Conservation (phyloP, 2,888 invertebrate genomes). For the Melikaiella ostensackeni region DNA sequence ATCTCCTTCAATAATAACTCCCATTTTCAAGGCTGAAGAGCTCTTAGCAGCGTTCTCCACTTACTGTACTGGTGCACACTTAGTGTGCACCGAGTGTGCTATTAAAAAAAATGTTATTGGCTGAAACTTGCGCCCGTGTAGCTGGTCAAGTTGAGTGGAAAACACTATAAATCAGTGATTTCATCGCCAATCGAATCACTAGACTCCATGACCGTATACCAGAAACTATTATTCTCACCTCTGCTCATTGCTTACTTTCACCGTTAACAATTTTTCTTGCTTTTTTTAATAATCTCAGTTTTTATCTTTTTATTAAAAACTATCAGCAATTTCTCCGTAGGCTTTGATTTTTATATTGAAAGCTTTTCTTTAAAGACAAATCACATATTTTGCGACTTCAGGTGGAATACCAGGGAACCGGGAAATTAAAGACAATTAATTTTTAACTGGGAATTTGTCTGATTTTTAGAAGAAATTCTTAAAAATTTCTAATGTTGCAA, state of each 20-base stretch:
- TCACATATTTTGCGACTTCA: no score
- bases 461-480: no score
- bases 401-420: no score
- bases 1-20: slow-evolving; percentile 16
- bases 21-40: slow-evolving; percentile 28
- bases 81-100: slow-evolving; percentile 19
- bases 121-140: slow-evolving; percentile 19
- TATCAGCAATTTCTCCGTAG: no score
- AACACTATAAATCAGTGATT: slow-evolving; percentile 37
- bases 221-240: slow-evolving; percentile 25
- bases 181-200: slow-evolving; percentile 34
- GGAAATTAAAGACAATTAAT: no score
- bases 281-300: background rate
- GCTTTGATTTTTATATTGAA: no score
- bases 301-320: background rate
- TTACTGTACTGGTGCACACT: slow-evolving; percentile 16
- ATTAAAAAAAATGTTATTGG: slow-evolving; percentile 37
- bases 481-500: no score
- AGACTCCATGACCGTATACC: background rate
- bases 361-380: no score
- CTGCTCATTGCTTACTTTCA: slow-evolving; percentile 7
- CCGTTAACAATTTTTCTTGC: background rate
- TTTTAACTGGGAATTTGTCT: no score
- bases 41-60: slow-evolving; percentile 14
- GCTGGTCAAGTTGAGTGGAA: slow-evolving; percentile 29